phyloP scores from a whole-genome alignment of 2,113 vertebrate genomes.

The Thalassoma bifasciatum region DNA sequence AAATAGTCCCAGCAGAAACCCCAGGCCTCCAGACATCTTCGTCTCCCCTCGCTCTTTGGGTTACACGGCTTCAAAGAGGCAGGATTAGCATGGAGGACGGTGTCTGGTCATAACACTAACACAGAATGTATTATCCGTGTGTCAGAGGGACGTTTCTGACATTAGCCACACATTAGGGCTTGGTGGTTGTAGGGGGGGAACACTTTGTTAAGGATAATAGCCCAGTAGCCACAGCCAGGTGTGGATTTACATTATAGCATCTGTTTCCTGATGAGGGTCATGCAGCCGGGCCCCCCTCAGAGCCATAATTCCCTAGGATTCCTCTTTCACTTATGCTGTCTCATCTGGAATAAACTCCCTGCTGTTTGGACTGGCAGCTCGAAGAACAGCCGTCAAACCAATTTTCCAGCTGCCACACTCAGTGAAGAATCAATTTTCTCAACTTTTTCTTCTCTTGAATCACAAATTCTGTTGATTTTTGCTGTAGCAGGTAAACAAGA shows the following conservation, averaged over 20 bases:
- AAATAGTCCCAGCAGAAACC: conserved; percentile 11
- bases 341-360: conserved; percentile 12
- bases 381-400: conserved; percentile 17
- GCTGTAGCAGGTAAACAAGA: not conserved
- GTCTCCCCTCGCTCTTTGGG: conserved; percentile 8
- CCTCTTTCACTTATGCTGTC: conserved; percentile 5
- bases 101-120: conserved; percentile 32
- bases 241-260: conserved; percentile 53
- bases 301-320: conserved; percentile 20
- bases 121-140: conserved; percentile 32
- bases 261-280: conserved; percentile 39
- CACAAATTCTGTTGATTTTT: not conserved
- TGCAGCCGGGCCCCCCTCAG: conserved; percentile 1
- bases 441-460: not conserved
- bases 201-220: conserved; percentile 62
- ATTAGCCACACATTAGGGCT: conserved; percentile 40
- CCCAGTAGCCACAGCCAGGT: conserved; percentile 69
- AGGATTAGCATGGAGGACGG: conserved; percentile 31
- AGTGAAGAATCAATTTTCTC: not conserved
- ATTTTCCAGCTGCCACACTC: conserved; percentile 26
- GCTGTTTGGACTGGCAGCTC: conserved; percentile 13
- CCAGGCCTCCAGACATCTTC: conserved; percentile 24
- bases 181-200: not conserved
- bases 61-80: conserved; percentile 47
- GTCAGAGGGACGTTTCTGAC: conserved; percentile 51